These are phyloP conservation scores for Petrocephalus microphthalmus DNA, from an alignment of 2,113 vertebrate species.

Conservation along the genomic window DNA sequence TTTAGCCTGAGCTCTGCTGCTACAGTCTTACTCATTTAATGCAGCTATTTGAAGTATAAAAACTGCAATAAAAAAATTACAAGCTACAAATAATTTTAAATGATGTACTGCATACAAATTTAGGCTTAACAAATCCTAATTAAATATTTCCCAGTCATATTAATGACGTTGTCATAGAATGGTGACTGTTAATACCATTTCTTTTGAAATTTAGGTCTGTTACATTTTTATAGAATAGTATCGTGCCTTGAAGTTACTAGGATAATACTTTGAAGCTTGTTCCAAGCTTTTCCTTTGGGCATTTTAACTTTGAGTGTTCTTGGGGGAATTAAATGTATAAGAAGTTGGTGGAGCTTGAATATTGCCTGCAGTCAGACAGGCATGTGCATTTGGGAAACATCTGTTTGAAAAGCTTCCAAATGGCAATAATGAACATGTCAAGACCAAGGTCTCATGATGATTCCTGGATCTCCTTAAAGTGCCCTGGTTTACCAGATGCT, in stretches of 20 bases:
- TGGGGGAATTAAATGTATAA: constrained; percentile 40
- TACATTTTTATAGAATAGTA: constrained; percentile 46
- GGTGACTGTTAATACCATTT: constrained; percentile 24
- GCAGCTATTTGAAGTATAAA: not conserved
- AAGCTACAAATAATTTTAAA: constrained; percentile 16
- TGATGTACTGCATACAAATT: constrained; percentile 21
- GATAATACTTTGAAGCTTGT: constrained; percentile 46
- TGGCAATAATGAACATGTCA: constrained; percentile 29
- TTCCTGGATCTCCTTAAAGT: constrained; percentile 7
- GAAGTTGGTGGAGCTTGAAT: constrained; percentile 7
- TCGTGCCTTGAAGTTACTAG: constrained; percentile 54
- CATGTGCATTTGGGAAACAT: constrained; percentile 37
- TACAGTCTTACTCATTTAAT: not conserved
- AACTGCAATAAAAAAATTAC: not conserved
- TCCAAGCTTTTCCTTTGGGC: constrained; percentile 37
- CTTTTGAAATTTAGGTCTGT: constrained; percentile 18
- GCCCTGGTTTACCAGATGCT: constrained; percentile 9
- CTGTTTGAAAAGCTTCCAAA: constrained; percentile 32
- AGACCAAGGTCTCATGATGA: constrained; percentile 17
- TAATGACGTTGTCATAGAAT: constrained; percentile 12
- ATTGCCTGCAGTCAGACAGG: constrained; percentile 38
- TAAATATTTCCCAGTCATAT: constrained; percentile 23
- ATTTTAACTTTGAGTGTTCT: constrained; percentile 43
- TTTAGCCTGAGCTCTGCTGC: constrained; percentile 1
- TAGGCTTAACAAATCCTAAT: constrained; percentile 22